Conservation (phyloP, 1,140 invertebrate species). For the Schlechtendalia chinensis region DNA sequence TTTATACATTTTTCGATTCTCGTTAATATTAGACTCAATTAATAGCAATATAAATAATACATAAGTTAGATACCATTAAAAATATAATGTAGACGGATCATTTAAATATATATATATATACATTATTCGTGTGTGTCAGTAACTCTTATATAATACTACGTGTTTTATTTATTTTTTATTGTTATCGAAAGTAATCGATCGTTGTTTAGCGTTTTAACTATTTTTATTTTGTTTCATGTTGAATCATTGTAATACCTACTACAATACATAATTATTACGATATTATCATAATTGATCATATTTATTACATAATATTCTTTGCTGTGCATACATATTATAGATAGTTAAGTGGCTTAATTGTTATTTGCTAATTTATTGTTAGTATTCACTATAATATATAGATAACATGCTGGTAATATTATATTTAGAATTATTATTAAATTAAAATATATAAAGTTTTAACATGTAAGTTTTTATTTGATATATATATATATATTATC, state of each 20-base stretch:
- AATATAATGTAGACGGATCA: neutral
- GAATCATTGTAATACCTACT: neutral
- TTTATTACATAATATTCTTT: conserved; percentile 5
- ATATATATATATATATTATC: neutral
- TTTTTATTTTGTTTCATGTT: conserved; percentile 27
- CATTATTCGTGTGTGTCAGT: conserved; percentile 9
- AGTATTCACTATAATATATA: conserved; percentile 16
- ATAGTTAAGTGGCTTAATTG: conserved; percentile 27
- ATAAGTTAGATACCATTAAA: neutral
- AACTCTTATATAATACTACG: neutral
- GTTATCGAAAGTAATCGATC: conserved; percentile 30
- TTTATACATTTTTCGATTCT: neutral
- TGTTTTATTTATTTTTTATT: conserved; percentile 24
- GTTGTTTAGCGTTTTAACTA: conserved; percentile 41
- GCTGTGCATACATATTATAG: neutral
- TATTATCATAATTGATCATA: neutral
- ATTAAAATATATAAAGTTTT: conserved; percentile 20
- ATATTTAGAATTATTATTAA: conserved; percentile 13
- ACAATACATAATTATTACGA: conserved; percentile 21
- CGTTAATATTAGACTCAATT: neutral
- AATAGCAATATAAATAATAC: too few species aligned
- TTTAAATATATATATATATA: neutral
- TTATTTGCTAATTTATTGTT: conserved; percentile 32
- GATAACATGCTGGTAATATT: conserved; percentile 5
- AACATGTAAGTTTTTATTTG: neutral